Evolutionary conservation across 1,140 invertebrate genomes (phyloP).

Genomic region (Tachypleus tridentatus): DNA sequence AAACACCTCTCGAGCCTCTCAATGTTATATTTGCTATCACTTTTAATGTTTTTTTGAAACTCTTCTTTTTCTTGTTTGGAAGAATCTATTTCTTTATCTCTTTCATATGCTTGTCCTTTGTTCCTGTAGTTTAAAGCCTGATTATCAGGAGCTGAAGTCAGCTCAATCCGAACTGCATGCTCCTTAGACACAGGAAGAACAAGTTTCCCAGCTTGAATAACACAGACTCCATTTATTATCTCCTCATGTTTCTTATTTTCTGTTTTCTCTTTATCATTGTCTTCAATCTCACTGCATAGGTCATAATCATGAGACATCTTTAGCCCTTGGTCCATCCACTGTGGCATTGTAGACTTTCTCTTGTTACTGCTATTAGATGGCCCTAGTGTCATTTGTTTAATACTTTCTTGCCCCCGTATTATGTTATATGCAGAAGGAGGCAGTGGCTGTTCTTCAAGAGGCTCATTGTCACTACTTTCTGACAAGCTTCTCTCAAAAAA

Average conservation of each 20-base stretch:
- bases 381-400: background rate
- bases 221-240: conserved; percentile 81
- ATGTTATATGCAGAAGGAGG: background rate
- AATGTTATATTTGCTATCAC: conserved; percentile 20
- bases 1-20: conserved; percentile 22
- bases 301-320: conserved; percentile 42
- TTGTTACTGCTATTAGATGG: conserved; percentile 37
- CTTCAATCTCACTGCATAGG: conserved; percentile 22
- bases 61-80: conserved; percentile 19
- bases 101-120: conserved; percentile 6
- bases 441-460: background rate
- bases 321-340: conserved; percentile 92
- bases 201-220: conserved; percentile 49
- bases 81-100: background rate
- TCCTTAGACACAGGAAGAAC: conserved; percentile 17
- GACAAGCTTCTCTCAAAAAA: conserved; percentile 24
- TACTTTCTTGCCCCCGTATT: background rate
- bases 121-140: conserved; percentile 9
- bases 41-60: conserved; percentile 6
- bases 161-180: conserved; percentile 20
- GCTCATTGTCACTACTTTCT: conserved; percentile 13
- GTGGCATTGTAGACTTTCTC: conserved; percentile 84
- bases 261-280: conserved; percentile 17
- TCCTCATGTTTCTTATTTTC: conserved; percentile 24
- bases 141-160: conserved; percentile 11